Evolutionary conservation across 2,888 invertebrate genomes (phyloP), one percentile per base, ranked within the genome.

Genomic region (Agrochola lychnidis): DNA sequence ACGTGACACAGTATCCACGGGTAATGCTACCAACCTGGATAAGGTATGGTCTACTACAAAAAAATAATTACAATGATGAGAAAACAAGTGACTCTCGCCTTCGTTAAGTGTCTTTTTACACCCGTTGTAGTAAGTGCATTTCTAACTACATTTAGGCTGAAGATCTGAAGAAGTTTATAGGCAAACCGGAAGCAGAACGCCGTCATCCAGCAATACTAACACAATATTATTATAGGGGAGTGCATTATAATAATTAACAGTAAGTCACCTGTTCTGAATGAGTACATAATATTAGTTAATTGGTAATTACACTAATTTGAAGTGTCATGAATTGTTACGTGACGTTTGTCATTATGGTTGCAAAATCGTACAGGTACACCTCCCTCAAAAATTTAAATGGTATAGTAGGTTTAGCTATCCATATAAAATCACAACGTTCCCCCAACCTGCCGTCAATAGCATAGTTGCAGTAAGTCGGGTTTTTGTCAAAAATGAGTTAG

Each of bases 401-500:
- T 45, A n/a, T 48, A 14, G 12, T 25, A 71, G 19, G 9, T 36
- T 22, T 36, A 45, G 2, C 19, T 68, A 25, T 19, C 9, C 56
- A 51, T 25, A 64, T 25, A 69, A 59, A 82, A 76, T 56, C 40
- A 48, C 19, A 45, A 42, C 48, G 4, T 42, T 16, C 19, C 6
- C 30, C 14, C 6, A 2, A 7, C n/a, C n/a, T n/a, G n/a, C n/a
- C n/a, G n/a, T n/a, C n/a, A n/a, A n/a, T n/a, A n/a, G n/a, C n/a
- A n/a, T n/a, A n/a, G n/a, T n/a, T n/a, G n/a, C n/a, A n/a, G n/a
- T n/a, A n/a, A n/a, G n/a, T n/a, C n/a, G n/a, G n/a, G n/a, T n/a
- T n/a, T n/a, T n/a, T n/a, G n/a, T n/a, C n/a, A n/a, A n/a, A n/a
- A n/a, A n/a, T n/a, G n/a, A n/a, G n/a, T n/a, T n/a, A n/a, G n/a